phyloP scores from a whole-genome alignment of 2,797 vertebrate species.

The Lutjanus campechanus region DNA sequence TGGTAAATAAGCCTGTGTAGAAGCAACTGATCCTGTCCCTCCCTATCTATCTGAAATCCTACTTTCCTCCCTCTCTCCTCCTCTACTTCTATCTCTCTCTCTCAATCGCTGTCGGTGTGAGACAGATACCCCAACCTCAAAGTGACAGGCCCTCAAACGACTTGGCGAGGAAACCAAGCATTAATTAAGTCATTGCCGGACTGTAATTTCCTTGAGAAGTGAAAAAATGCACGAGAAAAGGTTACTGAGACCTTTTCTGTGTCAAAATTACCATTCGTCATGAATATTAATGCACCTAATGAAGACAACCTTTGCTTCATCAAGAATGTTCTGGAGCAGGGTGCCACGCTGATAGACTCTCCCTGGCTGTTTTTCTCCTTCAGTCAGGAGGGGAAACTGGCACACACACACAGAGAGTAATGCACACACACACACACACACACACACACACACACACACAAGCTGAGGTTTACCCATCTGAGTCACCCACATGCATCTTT shows the following conservation, averaged over 20 bases:
- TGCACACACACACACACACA: constrained; percentile 52
- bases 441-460: constrained; percentile 54
- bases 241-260: constrained; percentile 99
- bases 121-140: constrained; percentile 93
- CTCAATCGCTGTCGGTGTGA: constrained; percentile 90
- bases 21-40: constrained; percentile 69
- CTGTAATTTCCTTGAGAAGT: constrained; percentile 99
- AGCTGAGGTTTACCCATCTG: constrained; percentile 72
- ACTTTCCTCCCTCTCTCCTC: constrained; percentile 60
- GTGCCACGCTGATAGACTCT: constrained; percentile 96
- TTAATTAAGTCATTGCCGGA: constrained; percentile 99
- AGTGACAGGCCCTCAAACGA: constrained; percentile 97
- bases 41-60: constrained; percentile 79
- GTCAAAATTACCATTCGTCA: constrained; percentile 99
- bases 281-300: constrained; percentile 99
- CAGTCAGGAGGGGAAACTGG: constrained; percentile 82
- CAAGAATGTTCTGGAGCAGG: constrained; percentile 99
- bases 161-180: constrained; percentile 92
- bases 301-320: constrained; percentile 99
- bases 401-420: constrained; percentile 61
- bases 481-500: constrained; percentile 65
- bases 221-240: constrained; percentile 99
- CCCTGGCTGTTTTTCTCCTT: constrained; percentile 85
- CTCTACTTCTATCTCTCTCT: constrained; percentile 79
- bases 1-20: constrained; percentile 76